Evolutionary conservation across 2,888 invertebrate species (phyloP).

Genomic region (Fabriciana adippe): DNA sequence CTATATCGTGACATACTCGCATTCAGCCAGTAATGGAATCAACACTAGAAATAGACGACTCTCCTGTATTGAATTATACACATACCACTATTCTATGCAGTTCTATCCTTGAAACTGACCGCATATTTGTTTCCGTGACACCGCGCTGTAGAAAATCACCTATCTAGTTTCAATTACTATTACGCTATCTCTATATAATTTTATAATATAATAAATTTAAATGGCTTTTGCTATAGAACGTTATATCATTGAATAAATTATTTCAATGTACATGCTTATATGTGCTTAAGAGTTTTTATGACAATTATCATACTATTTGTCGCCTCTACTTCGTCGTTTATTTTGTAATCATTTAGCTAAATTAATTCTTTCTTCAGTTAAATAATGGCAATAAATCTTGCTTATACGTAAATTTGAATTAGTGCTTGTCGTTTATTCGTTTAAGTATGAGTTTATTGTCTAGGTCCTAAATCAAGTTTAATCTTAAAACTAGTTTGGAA

Average conservation of each 20-base stretch:
- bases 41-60: constrained; percentile 11
- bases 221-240: neutral
- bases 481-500: constrained; percentile 29
- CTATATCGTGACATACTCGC: constrained; percentile 28
- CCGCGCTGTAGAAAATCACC: constrained; percentile 4
- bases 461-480: constrained; percentile 28
- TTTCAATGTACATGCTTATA: no score
- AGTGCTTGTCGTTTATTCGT: neutral
- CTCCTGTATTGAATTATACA: constrained; percentile 15
- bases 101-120: constrained; percentile 45
- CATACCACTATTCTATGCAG: constrained; percentile 17
- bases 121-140: constrained; percentile 44
- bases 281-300: no score
- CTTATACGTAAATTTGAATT: neutral
- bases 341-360: no score
- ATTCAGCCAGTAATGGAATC: constrained; percentile 12
- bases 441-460: neutral
- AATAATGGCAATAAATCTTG: neutral
- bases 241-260: neutral
- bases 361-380: neutral
- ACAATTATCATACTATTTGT: no score
- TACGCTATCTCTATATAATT: neutral
- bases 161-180: constrained; percentile 4
- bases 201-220: neutral
- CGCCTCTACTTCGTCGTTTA: no score